Evolutionary conservation across 2,113 vertebrate species (phyloP), one percentile per base, ranked within the genome.

Genomic region (Lepus americanus): DNA sequence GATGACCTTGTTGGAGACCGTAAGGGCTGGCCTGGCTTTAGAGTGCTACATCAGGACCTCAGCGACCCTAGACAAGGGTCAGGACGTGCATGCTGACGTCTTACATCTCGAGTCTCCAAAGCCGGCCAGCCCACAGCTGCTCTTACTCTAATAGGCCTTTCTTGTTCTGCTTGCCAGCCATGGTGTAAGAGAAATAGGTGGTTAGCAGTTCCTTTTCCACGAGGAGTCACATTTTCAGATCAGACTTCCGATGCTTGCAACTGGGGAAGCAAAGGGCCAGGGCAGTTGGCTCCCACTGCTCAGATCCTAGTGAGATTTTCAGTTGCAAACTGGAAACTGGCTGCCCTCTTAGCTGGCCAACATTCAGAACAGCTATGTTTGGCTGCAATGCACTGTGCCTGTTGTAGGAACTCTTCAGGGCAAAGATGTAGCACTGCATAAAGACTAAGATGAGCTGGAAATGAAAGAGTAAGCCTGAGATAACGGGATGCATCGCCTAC

Each of bases 1-100:
- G 33, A 31, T 33, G 0, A 16, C 16, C 9, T n/a, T 11, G 2
- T 6, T 72, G 3, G 49, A 9, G 74, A 31, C 7, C 8, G 22
- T 8, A 22, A 87, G 61, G 33, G 33, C 11, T 0, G 17, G 79
- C n/a, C 70, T 61, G 12, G 74, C 55, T 1, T 9, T 5, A 1
- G 14, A 9, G 8, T 0, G 0, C 44, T 20, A 25, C 49, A 3
- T 9, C 49, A n/a, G 14, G 29, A 59, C 74, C 79, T 3, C 0
- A 1, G 14, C 59, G 89, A 49, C 66, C 77, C 17, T 22, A 39
- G 59, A 66, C 0, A 1, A 90, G 39, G 59, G 22, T 84, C 74
- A 64, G n/a, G 29, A 64, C 22, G 31, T 5, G 39, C 14, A 29
- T 5, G 72, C 74, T 33, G 13, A 25, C 0, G n/a, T 19, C 23